Evolutionary conservation across 2,113 vertebrate species (phyloP).

Genomic region (Rhineura floridana): DNA sequence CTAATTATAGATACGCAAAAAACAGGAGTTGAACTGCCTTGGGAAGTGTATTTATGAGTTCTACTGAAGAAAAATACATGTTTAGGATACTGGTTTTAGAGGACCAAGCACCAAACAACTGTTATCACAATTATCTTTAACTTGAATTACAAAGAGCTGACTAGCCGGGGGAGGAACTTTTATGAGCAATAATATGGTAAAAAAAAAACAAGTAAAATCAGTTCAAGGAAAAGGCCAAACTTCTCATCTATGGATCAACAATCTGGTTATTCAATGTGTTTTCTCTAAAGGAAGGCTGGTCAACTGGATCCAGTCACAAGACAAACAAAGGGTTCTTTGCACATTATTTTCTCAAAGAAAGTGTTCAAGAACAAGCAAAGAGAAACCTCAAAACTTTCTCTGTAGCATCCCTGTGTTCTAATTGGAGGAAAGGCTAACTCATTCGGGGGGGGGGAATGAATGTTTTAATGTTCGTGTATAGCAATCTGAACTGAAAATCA

Average conservation of each 20-base stretch:
- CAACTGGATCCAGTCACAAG: not conserved
- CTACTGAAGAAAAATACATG: not conserved
- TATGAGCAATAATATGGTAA: not conserved
- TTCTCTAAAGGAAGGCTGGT: constrained; percentile 4
- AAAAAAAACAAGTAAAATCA: not conserved
- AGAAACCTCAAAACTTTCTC: not conserved
- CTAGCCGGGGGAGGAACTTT: not conserved
- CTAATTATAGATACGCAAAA: constrained; percentile 30
- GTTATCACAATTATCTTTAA: not conserved
- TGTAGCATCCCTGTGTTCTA: not conserved
- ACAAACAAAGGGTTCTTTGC: not conserved
- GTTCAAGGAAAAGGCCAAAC: not conserved
- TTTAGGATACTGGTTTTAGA: not conserved
- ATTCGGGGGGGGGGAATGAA: not conserved
- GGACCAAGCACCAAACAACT: not conserved
- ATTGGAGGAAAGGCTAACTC: not conserved
- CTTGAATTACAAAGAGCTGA: not conserved
- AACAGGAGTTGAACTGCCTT: accelerated
- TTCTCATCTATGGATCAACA: constrained; percentile 44
- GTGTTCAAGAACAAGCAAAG: not conserved
- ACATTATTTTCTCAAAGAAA: not conserved
- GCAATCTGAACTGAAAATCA: not conserved
- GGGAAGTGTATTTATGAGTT: not conserved
- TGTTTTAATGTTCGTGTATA: not conserved
- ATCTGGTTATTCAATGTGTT: not conserved